Conservation (phyloP, 2,113 vertebrate genomes). For the Siphamia tubifer region DNA sequence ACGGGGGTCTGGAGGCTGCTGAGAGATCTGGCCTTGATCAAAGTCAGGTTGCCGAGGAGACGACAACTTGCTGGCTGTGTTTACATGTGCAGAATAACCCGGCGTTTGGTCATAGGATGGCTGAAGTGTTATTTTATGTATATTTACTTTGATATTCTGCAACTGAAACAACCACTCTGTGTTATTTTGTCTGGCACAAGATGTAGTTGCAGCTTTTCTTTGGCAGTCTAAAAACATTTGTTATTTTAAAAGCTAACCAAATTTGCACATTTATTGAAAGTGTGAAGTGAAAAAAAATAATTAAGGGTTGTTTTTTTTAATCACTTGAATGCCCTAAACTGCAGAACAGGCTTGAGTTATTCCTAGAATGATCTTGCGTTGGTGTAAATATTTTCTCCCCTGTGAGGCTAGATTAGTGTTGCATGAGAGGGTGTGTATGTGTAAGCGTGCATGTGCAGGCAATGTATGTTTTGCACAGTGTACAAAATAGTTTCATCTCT, state of each 20-base stretch:
- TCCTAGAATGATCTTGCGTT: slow-evolving; percentile 3
- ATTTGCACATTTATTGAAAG: not conserved
- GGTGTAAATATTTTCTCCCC: not conserved
- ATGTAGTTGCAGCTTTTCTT: not conserved
- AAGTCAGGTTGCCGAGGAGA: slow-evolving; percentile 54
- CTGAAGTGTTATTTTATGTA: slow-evolving; percentile 27
- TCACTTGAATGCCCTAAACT: not conserved
- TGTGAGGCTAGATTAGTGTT: slow-evolving; percentile 1
- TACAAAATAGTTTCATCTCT: not conserved
- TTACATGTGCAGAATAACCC: slow-evolving; percentile 22
- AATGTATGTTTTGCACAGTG: slow-evolving; percentile 5
- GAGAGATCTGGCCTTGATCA: slow-evolving; percentile 61
- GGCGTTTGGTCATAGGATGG: not conserved
- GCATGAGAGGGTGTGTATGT: slow-evolving; percentile 22
- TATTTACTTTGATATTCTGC: not conserved
- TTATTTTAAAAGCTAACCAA: no score
- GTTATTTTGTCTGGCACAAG: no score
- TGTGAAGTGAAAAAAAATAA: slow-evolving; percentile 2
- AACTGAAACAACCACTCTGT: no score
- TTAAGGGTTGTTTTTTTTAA: not conserved
- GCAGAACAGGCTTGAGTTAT: not conserved
- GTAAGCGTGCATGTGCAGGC: slow-evolving; percentile 37
- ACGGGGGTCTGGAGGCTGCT: slow-evolving; percentile 38
- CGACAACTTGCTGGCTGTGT: slow-evolving; percentile 45
- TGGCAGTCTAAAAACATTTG: not conserved